phyloP scores from a whole-genome alignment of 2,113 vertebrate genomes.

The Sorex fumeus region DNA sequence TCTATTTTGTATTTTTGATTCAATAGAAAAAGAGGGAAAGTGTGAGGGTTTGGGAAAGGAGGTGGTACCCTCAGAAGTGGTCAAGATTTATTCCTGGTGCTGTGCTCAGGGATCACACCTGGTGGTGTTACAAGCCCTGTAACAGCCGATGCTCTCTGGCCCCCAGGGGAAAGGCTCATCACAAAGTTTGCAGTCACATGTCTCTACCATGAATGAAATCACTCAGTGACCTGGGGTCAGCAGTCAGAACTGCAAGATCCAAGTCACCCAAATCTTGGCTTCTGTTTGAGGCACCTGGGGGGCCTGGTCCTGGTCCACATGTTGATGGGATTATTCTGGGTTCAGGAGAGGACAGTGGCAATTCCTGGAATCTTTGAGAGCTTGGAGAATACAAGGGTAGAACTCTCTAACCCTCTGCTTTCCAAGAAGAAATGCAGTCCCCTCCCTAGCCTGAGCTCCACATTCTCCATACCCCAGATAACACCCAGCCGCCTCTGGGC shows the following conservation, averaged over 20 bases:
- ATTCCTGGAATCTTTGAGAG: neutral
- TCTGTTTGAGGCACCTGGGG: neutral
- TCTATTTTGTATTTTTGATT: constrained; percentile 12
- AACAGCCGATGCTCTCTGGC: too few species aligned
- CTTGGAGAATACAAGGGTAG: neutral
- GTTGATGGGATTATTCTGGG: neutral
- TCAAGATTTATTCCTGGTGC: too few species aligned
- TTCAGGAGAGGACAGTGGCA: neutral
- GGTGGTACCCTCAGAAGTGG: too few species aligned
- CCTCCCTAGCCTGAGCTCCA: neutral
- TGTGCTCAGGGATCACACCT: too few species aligned
- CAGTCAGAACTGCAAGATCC: neutral
- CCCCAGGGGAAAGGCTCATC: neutral
- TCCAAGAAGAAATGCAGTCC: constrained; percentile 7
- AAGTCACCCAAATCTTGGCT: neutral
- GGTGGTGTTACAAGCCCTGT: too few species aligned
- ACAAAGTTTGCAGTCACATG: neutral
- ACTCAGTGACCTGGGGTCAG: neutral
- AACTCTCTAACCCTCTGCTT: neutral
- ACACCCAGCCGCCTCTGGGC: too few species aligned
- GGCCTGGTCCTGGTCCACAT: neutral
- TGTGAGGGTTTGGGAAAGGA: too few species aligned
- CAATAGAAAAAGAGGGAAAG: neutral
- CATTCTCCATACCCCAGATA: neutral
- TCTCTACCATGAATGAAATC: neutral